These are phyloP conservation scores for Vireo griseus DNA, from an alignment of 2,797 vertebrate genomes.

Conservation along the genomic window DNA sequence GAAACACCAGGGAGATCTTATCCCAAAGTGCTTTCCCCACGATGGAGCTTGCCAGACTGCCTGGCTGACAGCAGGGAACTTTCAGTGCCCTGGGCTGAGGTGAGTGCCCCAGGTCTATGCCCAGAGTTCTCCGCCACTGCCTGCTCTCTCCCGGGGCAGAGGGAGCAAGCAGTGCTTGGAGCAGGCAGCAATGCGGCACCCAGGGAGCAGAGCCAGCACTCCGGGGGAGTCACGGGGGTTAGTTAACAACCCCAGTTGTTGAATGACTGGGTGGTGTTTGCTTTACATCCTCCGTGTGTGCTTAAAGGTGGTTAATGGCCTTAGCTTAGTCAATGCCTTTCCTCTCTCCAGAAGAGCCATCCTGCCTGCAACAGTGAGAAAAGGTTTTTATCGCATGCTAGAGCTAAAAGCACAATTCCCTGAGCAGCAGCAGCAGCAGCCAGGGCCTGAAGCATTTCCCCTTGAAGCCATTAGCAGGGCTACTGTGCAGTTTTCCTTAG, in stretches of 20 bases:
- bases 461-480: not conserved
- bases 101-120: no score
- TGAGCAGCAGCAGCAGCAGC: not conserved
- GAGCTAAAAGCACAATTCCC: not conserved
- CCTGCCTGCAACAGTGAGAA: not conserved
- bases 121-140: not conserved
- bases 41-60: not conserved
- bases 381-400: not conserved
- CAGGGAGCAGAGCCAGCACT: not conserved
- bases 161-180: not conserved
- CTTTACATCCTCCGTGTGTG: not conserved
- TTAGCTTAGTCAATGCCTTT: slow-evolving; percentile 10
- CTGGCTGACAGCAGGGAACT: fast-evolving
- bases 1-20: not conserved
- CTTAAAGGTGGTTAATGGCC: not conserved
- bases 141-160: not conserved
- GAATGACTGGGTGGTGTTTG: not conserved
- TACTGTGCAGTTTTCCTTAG: not conserved
- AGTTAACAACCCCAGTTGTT: not conserved
- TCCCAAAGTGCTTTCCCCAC: not conserved
- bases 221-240: fast-evolving
- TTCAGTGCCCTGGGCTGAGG: not conserved
- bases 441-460: not conserved
- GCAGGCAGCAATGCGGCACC: fast-evolving
- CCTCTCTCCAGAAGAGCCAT: not conserved